Evolutionary conservation across 2,888 invertebrate species (phyloP).

Genomic region (Acleris sparsana): DNA sequence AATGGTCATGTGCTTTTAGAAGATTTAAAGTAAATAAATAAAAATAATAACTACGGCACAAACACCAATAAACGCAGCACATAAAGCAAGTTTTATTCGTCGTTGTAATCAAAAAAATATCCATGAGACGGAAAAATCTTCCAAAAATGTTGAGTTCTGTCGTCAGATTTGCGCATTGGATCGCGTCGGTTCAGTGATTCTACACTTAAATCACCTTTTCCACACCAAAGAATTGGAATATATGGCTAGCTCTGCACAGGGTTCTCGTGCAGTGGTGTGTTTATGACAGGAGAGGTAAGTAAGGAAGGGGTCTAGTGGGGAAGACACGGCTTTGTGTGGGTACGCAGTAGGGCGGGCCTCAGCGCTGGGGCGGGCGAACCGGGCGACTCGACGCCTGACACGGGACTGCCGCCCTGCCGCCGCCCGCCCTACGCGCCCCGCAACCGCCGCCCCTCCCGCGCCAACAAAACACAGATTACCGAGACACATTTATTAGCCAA

Average conservation of each 20-base stretch:
- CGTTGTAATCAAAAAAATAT: slow-evolving; percentile 1
- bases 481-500: slow-evolving; percentile 79
- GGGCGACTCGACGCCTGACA: slow-evolving; percentile 76
- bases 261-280: slow-evolving; percentile 11
- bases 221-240: slow-evolving; percentile 33
- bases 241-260: slow-evolving; percentile 17
- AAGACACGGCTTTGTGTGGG: slow-evolving; percentile 44
- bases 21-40: no score
- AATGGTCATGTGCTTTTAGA: no score
- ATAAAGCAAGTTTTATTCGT: neutral
- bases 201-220: slow-evolving; percentile 58
- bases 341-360: slow-evolving; percentile 54
- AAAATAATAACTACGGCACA: no score
- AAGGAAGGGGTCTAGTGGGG: slow-evolving; percentile 32
- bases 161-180: slow-evolving; percentile 77
- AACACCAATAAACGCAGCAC: no score
- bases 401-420: slow-evolving; percentile 75
- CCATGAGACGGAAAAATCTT: slow-evolving; percentile 36
- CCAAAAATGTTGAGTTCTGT: slow-evolving; percentile 61
- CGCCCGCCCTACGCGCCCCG: slow-evolving; percentile 54
- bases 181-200: slow-evolving; percentile 68
- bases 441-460: slow-evolving; percentile 57
- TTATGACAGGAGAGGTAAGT: slow-evolving; percentile 29
- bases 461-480: slow-evolving; percentile 79
- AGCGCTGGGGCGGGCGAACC: slow-evolving; percentile 61